These are phyloP conservation scores for Prosopocoilus inquinatus DNA, from an alignment of 2,888 invertebrate species.

Conservation along the genomic window DNA sequence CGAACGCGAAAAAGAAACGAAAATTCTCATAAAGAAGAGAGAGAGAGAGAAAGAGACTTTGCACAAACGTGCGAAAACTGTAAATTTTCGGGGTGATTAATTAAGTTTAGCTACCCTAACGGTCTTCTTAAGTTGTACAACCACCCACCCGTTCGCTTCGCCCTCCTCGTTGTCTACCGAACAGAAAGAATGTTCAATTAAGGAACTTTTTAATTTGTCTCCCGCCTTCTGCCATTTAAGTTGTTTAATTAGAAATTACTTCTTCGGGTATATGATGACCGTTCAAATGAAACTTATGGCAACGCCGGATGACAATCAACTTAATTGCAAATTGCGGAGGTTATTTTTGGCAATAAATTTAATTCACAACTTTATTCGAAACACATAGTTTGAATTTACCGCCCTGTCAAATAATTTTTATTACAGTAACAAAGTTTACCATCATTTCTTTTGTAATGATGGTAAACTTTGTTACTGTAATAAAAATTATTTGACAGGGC, in stretches of 20 bases:
- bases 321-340: no score
- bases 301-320: no score
- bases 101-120: constrained; percentile 25
- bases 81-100: constrained; percentile 32
- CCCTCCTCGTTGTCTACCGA: constrained; percentile 6
- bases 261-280: background rate
- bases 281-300: no score
- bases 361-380: no score
- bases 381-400: no score
- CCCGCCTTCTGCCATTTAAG: constrained; percentile 21
- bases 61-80: constrained; percentile 30
- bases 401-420: no score
- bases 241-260: constrained; percentile 9
- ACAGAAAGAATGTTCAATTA: constrained; percentile 35
- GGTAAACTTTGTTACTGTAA: no score
- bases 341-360: no score
- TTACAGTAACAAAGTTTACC: no score
- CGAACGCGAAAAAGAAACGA: background rate
- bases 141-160: background rate
- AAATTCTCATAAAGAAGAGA: background rate
- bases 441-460: no score
- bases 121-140: constrained; percentile 10
- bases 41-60: background rate
- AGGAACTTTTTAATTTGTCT: constrained; percentile 34
- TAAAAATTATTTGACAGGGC: no score